phyloP scores from a whole-genome alignment of 2,797 vertebrate species.

The Halcyon leucocephala region DNA sequence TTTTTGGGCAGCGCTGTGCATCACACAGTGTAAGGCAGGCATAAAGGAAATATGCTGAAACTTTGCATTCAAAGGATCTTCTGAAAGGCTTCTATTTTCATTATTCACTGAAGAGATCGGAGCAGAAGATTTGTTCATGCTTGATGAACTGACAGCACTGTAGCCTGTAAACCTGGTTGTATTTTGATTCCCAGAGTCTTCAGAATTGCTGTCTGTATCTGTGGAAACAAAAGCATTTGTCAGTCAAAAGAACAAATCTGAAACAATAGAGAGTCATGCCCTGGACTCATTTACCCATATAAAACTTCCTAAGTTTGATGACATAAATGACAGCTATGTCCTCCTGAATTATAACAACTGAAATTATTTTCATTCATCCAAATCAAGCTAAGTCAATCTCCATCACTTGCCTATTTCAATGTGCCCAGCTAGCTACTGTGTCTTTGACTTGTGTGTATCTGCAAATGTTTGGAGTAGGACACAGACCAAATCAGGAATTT shows the following conservation, averaged over 20 bases:
- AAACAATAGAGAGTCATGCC: not conserved
- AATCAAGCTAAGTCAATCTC: not conserved
- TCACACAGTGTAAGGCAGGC: conserved; percentile 84
- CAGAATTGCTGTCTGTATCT: conserved; percentile 94
- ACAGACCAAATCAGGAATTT: not conserved
- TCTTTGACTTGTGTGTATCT: not conserved
- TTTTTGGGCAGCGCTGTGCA: conserved; percentile 83
- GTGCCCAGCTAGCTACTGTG: not conserved
- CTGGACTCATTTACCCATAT: not conserved
- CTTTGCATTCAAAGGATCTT: conserved; percentile 75
- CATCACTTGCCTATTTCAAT: not conserved
- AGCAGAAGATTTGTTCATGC: conserved; percentile 71
- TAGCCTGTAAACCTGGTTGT: conserved; percentile 77
- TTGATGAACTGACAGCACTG: conserved; percentile 68
- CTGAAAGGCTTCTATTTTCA: conserved; percentile 70
- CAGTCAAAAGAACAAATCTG: not conserved
- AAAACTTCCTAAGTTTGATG: not conserved
- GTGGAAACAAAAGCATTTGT: conserved; percentile 4
- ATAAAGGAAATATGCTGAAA: conserved; percentile 84
- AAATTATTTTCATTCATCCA: not conserved
- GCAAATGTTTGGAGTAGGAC: not conserved
- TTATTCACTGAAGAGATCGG: conserved; percentile 69
- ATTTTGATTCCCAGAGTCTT: conserved; percentile 84
- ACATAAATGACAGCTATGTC: not conserved
- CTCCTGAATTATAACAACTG: not conserved